Evolutionary conservation across 2,888 invertebrate genomes (phyloP).

Genomic region (Aphodius granarius): DNA sequence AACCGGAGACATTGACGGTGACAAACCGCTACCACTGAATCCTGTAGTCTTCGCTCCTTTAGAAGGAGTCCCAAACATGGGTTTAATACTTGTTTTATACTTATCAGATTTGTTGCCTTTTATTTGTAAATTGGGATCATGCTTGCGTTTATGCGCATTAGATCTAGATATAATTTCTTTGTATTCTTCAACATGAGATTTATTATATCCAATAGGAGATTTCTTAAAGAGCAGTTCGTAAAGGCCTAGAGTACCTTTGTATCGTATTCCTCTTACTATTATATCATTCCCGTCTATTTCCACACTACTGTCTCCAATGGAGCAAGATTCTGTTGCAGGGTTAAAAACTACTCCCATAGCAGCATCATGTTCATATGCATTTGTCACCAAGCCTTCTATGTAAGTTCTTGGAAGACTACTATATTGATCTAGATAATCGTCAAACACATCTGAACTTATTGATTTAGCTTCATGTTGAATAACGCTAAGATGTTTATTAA

Average conservation of each 20-base stretch:
- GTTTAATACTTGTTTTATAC: slow-evolving; percentile 7
- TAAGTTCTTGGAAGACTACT: slow-evolving; percentile 1
- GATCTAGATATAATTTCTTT: slow-evolving; percentile 17
- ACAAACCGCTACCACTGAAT: too few species aligned
- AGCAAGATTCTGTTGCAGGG: neutral
- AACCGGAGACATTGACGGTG: neutral
- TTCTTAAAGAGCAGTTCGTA: slow-evolving; percentile 27
- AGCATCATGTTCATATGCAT: neutral
- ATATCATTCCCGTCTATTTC: slow-evolving; percentile 22
- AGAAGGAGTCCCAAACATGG: neutral
- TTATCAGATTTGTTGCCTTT: slow-evolving; percentile 4
- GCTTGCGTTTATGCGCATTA: neutral
- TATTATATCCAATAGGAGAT: slow-evolving; percentile 15
- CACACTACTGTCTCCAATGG: slow-evolving; percentile 18
- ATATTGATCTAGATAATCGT: slow-evolving; percentile 4
- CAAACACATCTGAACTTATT: too few species aligned
- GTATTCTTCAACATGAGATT: slow-evolving; percentile 16
- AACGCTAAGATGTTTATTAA: too few species aligned
- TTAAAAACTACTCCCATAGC: slow-evolving; percentile 2
- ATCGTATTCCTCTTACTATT: slow-evolving; percentile 2
- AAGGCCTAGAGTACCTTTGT: slow-evolving; percentile 22
- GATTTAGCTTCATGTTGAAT: too few species aligned
- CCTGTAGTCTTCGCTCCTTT: neutral
- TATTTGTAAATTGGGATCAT: neutral
- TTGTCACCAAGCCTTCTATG: neutral